A percentile compares a stretch with the other conserved stretches of the same genome.
These are phyloP conservation scores for Himalopsyche anomala DNA, from an alignment of 2,888 invertebrate species.

Conservation along the genomic window DNA sequence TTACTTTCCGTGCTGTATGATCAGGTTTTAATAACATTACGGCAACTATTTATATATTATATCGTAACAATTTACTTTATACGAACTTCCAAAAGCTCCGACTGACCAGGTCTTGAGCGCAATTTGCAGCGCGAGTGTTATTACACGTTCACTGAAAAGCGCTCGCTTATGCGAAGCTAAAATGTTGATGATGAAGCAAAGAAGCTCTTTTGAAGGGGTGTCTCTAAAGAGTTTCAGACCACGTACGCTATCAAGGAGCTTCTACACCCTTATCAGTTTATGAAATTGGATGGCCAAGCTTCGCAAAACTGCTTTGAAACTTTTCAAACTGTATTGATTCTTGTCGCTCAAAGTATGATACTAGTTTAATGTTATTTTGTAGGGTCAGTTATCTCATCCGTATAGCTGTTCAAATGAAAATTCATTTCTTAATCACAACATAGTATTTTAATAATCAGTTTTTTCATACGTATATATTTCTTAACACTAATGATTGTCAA, in stretches of 20 bases:
- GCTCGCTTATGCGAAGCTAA: conserved; percentile 42
- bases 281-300: conserved; percentile 63
- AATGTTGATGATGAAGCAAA: conserved; percentile 62
- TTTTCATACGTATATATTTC: too few relatives aligned
- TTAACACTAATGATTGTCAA: too few relatives aligned
- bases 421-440: too few relatives aligned
- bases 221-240: conserved; percentile 57
- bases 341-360: conserved; percentile 6
- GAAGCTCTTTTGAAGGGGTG: conserved; percentile 18
- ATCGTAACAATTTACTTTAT: neutral
- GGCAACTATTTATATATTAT: neutral
- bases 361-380: too few relatives aligned
- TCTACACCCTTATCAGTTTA: conserved; percentile 62
- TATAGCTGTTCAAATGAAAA: too few relatives aligned
- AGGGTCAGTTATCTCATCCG: too few relatives aligned
- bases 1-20: too few relatives aligned
- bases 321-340: conserved; percentile 22
- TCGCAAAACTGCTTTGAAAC: conserved; percentile 28
- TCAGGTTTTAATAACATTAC: too few relatives aligned
- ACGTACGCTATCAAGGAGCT: conserved; percentile 60
- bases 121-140: conserved; percentile 20
- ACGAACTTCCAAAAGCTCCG: conserved; percentile 11
- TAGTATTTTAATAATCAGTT: too few relatives aligned
- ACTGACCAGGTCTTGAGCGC: neutral
- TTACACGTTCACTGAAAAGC: conserved; percentile 44